A percentile compares a stretch with the other conserved stretches of the same genome.
Conservation (phyloP, 2,113 vertebrate genomes). For the Campylorhamphus procurvoides region DNA sequence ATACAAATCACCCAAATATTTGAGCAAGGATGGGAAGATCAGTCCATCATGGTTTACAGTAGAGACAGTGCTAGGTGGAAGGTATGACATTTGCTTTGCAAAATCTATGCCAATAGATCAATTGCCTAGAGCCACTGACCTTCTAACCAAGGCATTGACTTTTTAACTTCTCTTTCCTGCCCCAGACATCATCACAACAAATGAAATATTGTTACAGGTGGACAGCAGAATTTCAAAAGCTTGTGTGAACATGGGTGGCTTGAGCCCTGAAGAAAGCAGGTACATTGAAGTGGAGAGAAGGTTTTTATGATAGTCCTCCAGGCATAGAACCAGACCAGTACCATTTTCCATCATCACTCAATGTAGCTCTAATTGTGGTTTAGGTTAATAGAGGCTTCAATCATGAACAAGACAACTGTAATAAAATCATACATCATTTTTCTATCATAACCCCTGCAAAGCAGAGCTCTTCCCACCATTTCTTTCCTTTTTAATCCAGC, state of each 20-base stretch:
- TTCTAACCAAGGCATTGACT: neutral
- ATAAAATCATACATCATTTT: neutral
- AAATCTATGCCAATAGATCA: neutral
- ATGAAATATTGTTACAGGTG: neutral
- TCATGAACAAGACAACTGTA: neutral
- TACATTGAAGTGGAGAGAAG: neutral
- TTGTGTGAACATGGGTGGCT: neutral
- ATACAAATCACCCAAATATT: neutral
- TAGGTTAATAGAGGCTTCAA: neutral
- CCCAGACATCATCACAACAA: neutral
- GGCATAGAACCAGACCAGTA: neutral
- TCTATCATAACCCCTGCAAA: neutral
- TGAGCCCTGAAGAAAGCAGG: neutral
- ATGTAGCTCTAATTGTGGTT: neutral
- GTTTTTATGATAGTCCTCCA: neutral
- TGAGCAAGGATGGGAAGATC: neutral
- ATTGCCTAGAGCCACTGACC: neutral
- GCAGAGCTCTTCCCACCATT: neutral
- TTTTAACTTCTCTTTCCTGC: neutral
- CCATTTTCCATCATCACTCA: neutral
- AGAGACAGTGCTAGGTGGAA: neutral
- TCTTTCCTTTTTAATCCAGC: slow-evolving; percentile 24
- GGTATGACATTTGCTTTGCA: neutral
- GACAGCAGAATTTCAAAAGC: neutral
- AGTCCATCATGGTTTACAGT: neutral